Percentiles rank a stretch among this genome's conserved stretches.
Conservation (phyloP, 2,888 invertebrate species). For the Chaetogeoica ovagalla region DNA sequence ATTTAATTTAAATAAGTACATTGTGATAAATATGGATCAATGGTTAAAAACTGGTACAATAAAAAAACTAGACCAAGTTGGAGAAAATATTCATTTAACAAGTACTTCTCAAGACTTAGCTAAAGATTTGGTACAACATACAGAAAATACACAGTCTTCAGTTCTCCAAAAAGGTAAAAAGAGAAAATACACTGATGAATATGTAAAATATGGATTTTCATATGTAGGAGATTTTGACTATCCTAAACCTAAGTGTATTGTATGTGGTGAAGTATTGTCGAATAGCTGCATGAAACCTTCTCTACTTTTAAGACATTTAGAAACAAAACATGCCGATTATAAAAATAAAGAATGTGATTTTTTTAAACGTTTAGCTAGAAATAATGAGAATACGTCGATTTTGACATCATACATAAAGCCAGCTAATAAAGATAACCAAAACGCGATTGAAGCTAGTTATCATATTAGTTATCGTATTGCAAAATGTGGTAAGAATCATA, state of each 20-base stretch:
- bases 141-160: conserved; percentile 6
- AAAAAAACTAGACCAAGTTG: conserved; percentile 8
- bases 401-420: too few relatives aligned
- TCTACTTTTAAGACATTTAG: too few relatives aligned
- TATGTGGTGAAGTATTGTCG: too few relatives aligned
- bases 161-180: conserved; percentile 28
- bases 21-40: conserved; percentile 24
- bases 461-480: too few relatives aligned
- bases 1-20: neutral
- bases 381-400: too few relatives aligned
- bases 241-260: conserved; percentile 31
- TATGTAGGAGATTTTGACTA: conserved; percentile 26
- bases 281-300: too few relatives aligned
- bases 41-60: conserved; percentile 20
- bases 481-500: too few relatives aligned
- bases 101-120: conserved; percentile 22
- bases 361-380: too few relatives aligned
- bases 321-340: too few relatives aligned
- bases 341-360: too few relatives aligned
- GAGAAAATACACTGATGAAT: conserved; percentile 20
- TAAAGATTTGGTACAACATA: conserved; percentile 20
- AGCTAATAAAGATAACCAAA: too few relatives aligned
- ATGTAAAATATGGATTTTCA: conserved; percentile 17
- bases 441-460: too few relatives aligned
- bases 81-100: conserved; percentile 16